Evolutionary conservation across 2,797 vertebrate genomes (phyloP), one percentile per base, ranked within the genome.

Genomic region (Poecilia picta): DNA sequence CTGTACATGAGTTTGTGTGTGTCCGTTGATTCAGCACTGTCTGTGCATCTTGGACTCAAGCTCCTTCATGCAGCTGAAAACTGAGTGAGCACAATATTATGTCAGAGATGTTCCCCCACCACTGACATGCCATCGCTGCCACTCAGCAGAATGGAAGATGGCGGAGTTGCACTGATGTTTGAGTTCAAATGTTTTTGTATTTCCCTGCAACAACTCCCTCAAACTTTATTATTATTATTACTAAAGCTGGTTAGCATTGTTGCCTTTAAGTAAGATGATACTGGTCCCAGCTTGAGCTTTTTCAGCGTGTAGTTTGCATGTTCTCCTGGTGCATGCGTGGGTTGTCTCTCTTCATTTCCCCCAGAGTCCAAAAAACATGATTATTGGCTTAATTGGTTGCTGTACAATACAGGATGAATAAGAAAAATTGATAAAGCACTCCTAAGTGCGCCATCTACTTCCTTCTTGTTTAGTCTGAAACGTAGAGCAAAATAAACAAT

Each of bases 1-100:
- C 23, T 78, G 59, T 77, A 5, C 2, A 71, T 57, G 72, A 49
- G 55, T 59, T 46, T 72, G 28, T 25, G 80, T 57, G 81, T 62
- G 59, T 75, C 78, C 59, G 81, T 84, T 87, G 80, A 91, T 89
- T 91, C 88, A 85, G 92, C 88, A 85, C 41, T 80, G 87, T 91
- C 83, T 84, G 73, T 81, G 81, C 87, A 75, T 80, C 81, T 87
- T 62, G 93, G 88, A 79, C 80, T 84, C 78, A 77, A 80, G 28
- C 78, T 85, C n/a, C 73, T 77, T 83, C 68, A 83, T 81, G 83
- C 31, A n/a, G 76, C 76, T 87, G 83, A 81, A 90, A 92, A 74
- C 59, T 77, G 87, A 92, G 64, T 10, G 36, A 36, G 10, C 64
- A 41, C 64, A 68, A 86, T 28, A 45, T 36, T 23, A 51, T 31